Evolutionary conservation across 2,113 vertebrate genomes (phyloP).

Genomic region (Sakesphorus luctuosus): DNA sequence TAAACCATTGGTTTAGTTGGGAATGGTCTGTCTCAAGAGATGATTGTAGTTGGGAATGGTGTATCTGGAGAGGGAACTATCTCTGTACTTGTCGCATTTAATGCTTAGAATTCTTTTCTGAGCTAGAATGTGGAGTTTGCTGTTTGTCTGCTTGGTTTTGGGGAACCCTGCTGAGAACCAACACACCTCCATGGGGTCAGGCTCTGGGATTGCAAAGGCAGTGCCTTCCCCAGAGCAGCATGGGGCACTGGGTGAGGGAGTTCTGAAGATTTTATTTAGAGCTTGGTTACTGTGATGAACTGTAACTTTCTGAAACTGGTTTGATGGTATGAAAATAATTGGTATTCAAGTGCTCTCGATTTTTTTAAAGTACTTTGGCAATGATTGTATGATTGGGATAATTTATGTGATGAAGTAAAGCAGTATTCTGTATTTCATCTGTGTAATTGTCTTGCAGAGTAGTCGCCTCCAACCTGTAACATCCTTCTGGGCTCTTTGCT

Average conservation of each 20-base stretch:
- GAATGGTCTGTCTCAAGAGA: fast-evolving
- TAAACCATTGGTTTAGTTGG: neutral
- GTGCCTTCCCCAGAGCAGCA: neutral
- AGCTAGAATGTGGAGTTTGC: neutral
- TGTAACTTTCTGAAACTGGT: neutral
- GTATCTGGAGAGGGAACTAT: neutral
- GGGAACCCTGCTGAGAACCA: neutral
- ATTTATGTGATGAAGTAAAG: neutral
- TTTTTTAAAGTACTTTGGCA: neutral
- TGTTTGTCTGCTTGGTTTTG: neutral
- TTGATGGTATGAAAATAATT: neutral
- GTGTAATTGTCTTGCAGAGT: neutral
- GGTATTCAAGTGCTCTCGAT: neutral
- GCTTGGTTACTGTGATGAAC: neutral
- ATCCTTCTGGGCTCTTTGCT: fast-evolving
- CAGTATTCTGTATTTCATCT: neutral
- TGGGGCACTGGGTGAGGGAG: neutral
- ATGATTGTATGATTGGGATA: neutral
- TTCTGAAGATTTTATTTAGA: neutral
- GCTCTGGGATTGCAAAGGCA: neutral
- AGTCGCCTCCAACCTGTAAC: neutral
- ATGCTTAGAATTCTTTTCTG: neutral
- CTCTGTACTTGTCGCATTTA: neutral
- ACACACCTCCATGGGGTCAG: neutral
- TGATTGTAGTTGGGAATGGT: fast-evolving